These are phyloP conservation scores for Tapirus indicus DNA, from an alignment of 2,797 vertebrate genomes.

Conservation along the genomic window DNA sequence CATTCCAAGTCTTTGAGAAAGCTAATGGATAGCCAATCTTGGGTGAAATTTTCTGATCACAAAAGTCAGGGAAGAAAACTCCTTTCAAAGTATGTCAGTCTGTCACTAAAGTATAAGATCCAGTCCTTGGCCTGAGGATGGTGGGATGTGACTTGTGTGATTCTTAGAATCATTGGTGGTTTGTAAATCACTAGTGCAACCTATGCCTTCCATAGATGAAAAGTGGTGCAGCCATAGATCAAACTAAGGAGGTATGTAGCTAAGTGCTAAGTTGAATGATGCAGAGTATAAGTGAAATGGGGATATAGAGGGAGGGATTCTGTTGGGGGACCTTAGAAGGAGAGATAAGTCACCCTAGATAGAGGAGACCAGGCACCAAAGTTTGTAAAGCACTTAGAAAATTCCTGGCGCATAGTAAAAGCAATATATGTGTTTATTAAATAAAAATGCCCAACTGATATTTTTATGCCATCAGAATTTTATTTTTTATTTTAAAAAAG, in stretches of 20 bases:
- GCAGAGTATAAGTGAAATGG: background rate
- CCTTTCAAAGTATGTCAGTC: conserved; percentile 29
- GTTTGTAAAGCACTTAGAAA: background rate
- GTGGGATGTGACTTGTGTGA: background rate
- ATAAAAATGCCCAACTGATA: background rate
- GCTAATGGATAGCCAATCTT: conserved; percentile 17
- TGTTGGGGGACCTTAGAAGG: background rate
- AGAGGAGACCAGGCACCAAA: background rate
- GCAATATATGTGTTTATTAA: conserved; percentile 1
- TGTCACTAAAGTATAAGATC: background rate
- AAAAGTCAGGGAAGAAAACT: background rate
- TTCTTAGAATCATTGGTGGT: conserved; percentile 13
- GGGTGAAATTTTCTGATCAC: conserved; percentile 37
- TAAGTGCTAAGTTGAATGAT: background rate
- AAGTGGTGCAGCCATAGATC: background rate
- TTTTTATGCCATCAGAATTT: conserved; percentile 58
- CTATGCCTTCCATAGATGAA: background rate
- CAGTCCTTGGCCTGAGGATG: background rate
- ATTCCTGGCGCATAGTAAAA: background rate
- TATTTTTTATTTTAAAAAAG: conserved; percentile 52
- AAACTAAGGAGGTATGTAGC: background rate
- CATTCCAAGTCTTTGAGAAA: conserved; percentile 41
- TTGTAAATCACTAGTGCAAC: conserved; percentile 26
- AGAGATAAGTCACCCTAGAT: background rate
- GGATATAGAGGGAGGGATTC: background rate